Conservation (phyloP, 2,888 invertebrate species). For the Dynastes grantii region DNA sequence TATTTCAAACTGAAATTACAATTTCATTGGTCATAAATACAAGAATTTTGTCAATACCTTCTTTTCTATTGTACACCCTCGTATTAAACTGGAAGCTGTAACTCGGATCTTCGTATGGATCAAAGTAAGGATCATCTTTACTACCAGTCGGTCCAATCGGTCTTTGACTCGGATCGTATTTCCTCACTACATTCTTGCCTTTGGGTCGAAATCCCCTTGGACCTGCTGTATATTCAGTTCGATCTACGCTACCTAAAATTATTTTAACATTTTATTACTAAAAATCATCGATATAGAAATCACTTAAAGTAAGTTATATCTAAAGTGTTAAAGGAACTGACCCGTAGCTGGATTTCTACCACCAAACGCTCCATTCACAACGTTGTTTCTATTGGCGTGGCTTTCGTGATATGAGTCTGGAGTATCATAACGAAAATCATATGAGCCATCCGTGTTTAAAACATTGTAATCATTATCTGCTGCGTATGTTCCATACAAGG, state of each 20-base stretch:
- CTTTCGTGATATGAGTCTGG: conserved; percentile 82
- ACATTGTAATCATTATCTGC: conserved; percentile 75
- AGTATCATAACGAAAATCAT: conserved; percentile 82
- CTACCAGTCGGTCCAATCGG: conserved; percentile 72
- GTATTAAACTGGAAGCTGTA: conserved; percentile 82
- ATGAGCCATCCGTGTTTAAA: conserved; percentile 82
- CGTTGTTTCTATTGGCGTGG: conserved; percentile 77
- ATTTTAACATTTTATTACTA: not conserved
- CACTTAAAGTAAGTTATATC: too few relatives aligned
- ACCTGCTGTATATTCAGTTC: conserved; percentile 84
- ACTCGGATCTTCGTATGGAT: conserved; percentile 85
- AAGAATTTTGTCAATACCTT: conserved; percentile 64
- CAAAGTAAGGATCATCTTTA: conserved; percentile 81
- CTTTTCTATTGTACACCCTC: conserved; percentile 79
- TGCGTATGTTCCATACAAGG: conserved; percentile 69
- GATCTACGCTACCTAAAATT: conserved; percentile 74
- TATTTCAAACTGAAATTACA: too few relatives aligned
- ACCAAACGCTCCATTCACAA: conserved; percentile 82
- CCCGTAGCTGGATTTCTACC: conserved; percentile 81
- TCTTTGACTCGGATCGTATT: conserved; percentile 81
- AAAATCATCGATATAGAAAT: too few relatives aligned
- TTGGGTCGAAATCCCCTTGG: conserved; percentile 85
- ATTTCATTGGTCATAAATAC: too few relatives aligned
- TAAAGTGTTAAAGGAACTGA: conserved; percentile 44
- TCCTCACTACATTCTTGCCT: conserved; percentile 82